These are phyloP conservation scores for Mastigias papua DNA, from an alignment of 30 jellyfish, hydroid and myxozoan genomes.

Conservation along the genomic window DNA sequence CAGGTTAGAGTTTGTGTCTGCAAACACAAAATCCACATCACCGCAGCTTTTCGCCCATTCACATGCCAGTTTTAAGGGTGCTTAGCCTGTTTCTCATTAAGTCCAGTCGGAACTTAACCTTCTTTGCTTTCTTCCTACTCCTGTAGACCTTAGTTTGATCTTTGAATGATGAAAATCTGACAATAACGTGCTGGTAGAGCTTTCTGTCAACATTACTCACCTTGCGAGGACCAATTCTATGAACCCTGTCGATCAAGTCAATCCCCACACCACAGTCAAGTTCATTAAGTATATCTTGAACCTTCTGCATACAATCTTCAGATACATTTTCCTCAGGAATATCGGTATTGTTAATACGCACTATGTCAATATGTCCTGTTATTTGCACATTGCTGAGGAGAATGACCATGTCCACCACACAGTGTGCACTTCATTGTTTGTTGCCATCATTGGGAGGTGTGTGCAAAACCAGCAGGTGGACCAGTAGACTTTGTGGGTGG, in stretches of 20 bases:
- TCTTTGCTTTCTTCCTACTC: constrained; percentile 12
- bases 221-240: constrained; percentile 37
- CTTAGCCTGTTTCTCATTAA: constrained; percentile 45
- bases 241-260: constrained; percentile 41
- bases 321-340: background rate
- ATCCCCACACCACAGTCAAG: constrained; percentile 48
- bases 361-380: no score
- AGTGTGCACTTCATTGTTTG: background rate
- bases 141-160: constrained; percentile 43
- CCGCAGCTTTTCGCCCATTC: constrained; percentile 33
- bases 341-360: background rate
- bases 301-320: constrained; percentile 43
- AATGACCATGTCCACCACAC: background rate
- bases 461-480: background rate
- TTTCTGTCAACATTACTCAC: background rate
- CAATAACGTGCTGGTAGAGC: constrained; percentile 35
- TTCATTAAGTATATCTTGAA: constrained; percentile 10
- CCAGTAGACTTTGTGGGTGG: background rate
- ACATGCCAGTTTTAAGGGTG: constrained; percentile 20
- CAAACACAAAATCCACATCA: constrained; percentile 43
- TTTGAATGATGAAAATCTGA: constrained; percentile 21
- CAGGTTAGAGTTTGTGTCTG: constrained; percentile 42
- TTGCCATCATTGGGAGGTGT: background rate
- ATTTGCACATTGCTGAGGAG: background rate
- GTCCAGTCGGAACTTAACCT: constrained; percentile 42